phyloP scores from a whole-genome alignment of 35 echinoderm and acorn worm genomes.

The Apostichopus japonicus region DNA sequence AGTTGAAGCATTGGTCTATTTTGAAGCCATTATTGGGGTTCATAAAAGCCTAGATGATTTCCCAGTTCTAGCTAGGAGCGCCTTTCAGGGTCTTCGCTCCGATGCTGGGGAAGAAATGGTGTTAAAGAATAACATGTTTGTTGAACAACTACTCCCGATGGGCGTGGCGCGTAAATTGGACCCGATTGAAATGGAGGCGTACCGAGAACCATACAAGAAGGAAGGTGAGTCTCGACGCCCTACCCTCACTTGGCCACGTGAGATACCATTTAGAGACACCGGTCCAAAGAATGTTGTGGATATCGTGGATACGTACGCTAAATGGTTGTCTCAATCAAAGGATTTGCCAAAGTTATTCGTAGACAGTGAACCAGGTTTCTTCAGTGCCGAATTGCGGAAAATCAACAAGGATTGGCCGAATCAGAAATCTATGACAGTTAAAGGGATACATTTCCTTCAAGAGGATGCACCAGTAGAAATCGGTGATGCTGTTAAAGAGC shows the following conservation, averaged over 20 bases:
- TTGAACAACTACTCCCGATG: constrained; percentile 67
- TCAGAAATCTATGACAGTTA: constrained; percentile 55
- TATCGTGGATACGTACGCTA: constrained; percentile 56
- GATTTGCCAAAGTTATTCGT: constrained; percentile 83
- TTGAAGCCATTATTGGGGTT: constrained; percentile 41
- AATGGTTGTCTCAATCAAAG: constrained; percentile 61
- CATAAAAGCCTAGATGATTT: constrained; percentile 57
- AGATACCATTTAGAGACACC: constrained; percentile 75
- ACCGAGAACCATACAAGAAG: constrained; percentile 72
- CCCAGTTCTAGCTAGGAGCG: constrained; percentile 54
- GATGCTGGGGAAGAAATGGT: constrained; percentile 81
- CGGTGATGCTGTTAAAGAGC: constrained; percentile 66
- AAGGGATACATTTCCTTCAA: constrained; percentile 82
- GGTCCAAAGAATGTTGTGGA: constrained; percentile 86
- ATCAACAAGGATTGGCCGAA: constrained; percentile 68
- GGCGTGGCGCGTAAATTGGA: constrained; percentile 65
- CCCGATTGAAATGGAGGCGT: constrained; percentile 79
- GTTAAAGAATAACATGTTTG: constrained; percentile 86
- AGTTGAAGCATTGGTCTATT: constrained; percentile 59
- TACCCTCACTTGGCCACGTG: constrained; percentile 84
- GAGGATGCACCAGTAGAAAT: constrained; percentile 92
- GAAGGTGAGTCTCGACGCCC: constrained; percentile 80
- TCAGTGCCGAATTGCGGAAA: constrained; percentile 56
- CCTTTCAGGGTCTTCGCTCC: constrained; percentile 77
- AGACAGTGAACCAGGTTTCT: constrained; percentile 75